A percentile compares a stretch with the other conserved stretches of the same genome.
Conservation (phyloP, 2,888 invertebrate genomes). For the Watsonalla binaria region DNA sequence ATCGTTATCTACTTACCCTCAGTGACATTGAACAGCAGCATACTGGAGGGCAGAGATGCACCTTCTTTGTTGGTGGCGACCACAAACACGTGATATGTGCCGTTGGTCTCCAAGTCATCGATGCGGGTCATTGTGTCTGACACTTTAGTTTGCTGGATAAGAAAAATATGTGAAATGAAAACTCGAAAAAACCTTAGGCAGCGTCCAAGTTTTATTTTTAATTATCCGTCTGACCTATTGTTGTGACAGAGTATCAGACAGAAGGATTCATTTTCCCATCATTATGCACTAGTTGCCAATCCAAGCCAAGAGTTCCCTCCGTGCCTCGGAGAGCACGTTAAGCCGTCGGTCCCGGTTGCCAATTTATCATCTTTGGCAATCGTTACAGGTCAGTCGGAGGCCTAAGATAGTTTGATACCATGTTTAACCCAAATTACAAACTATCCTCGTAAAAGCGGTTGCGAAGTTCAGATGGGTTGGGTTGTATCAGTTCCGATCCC, state of each 20-base stretch:
- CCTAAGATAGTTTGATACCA: too few relatives aligned
- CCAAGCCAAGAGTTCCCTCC: too few relatives aligned
- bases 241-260: neutral
- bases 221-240: neutral
- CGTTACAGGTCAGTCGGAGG: too few relatives aligned
- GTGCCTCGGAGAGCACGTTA: too few relatives aligned
- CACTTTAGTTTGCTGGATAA: slow-evolving; percentile 82
- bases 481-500: too few relatives aligned
- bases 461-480: too few relatives aligned
- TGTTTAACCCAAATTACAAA: too few relatives aligned
- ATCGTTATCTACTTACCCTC: slow-evolving; percentile 55
- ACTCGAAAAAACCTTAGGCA: neutral
- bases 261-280: too few relatives aligned
- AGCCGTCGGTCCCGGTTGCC: too few relatives aligned
- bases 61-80: slow-evolving; percentile 88
- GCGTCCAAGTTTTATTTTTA: neutral
- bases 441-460: too few relatives aligned
- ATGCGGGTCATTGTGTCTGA: slow-evolving; percentile 81
- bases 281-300: too few relatives aligned
- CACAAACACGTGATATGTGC: slow-evolving; percentile 89
- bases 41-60: slow-evolving; percentile 88
- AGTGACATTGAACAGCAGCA: slow-evolving; percentile 85
- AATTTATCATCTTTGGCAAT: too few relatives aligned
- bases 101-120: slow-evolving; percentile 81
- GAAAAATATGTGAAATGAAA: slow-evolving; percentile 5